A percentile compares a stretch with the other conserved stretches of the same genome.
Conservation (phyloP, 2,113 vertebrate genomes). For the Peucedramus taeniatus region DNA sequence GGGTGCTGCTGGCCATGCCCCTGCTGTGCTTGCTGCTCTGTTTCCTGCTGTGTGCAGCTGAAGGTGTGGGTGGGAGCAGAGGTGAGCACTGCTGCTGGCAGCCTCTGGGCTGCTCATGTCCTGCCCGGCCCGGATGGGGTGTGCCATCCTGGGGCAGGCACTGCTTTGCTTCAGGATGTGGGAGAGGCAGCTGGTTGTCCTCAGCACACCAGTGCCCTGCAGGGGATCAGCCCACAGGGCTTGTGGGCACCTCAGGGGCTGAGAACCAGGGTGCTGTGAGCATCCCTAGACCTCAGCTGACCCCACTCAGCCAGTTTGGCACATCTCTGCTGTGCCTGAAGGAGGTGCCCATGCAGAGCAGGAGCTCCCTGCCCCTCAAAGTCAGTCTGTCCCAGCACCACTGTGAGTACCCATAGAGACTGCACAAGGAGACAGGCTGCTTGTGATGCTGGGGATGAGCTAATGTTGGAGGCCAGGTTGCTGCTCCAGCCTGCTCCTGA, state of each 20-base stretch:
- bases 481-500: not conserved
- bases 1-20: fast-evolving
- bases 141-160: not conserved
- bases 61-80: not conserved
- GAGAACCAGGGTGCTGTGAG: not conserved
- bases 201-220: not conserved
- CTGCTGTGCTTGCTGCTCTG: not conserved
- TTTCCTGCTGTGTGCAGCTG: fast-evolving
- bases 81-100: not conserved
- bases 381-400: not conserved
- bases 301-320: not conserved
- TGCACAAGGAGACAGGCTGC: not conserved
- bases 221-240: not conserved
- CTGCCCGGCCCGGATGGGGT: not conserved
- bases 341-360: not conserved
- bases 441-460: not conserved
- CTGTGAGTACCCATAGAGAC: not conserved
- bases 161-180: not conserved
- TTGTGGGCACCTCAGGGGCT: not conserved
- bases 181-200: not conserved
- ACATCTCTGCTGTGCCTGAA: not conserved
- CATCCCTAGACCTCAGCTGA: not conserved
- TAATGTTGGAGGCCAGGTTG: not conserved
- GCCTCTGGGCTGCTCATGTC: not conserved
- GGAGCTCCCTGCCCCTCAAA: not conserved